phyloP scores from a whole-genome alignment of 1,140 invertebrate species.

The Papilio xuthus region DNA sequence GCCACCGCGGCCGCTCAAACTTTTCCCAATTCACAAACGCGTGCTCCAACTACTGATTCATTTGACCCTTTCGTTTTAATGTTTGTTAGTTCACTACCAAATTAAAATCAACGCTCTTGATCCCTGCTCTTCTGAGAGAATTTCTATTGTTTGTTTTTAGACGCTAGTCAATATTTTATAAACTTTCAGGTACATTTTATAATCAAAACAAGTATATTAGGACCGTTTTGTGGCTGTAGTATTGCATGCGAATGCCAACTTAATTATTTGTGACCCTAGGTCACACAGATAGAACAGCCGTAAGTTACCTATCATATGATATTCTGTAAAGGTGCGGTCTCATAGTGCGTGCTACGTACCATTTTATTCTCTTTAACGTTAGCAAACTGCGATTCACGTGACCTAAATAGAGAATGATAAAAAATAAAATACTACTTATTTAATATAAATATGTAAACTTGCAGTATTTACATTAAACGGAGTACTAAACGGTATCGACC shows the following conservation, averaged over 20 bases:
- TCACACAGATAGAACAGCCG: neutral
- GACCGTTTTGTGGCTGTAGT: neutral
- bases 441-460: neutral
- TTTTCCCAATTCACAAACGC: conserved; percentile 21
- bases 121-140: neutral
- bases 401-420: neutral
- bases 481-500: neutral
- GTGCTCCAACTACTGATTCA: conserved; percentile 31
- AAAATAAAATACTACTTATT: neutral
- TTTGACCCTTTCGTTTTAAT: conserved; percentile 33
- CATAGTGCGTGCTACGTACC: neutral
- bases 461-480: neutral
- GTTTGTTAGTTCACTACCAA: conserved; percentile 26
- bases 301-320: neutral
- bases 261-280: neutral
- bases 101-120: conserved; percentile 23
- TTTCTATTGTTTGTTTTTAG: conserved; percentile 1
- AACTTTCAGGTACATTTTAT: neutral
- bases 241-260: neutral
- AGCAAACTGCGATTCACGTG: neutral
- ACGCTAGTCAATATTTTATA: neutral
- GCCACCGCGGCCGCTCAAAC: conserved; percentile 22
- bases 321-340: neutral
- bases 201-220: neutral
- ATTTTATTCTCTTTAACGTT: neutral